Evolutionary conservation across 2,888 invertebrate genomes (phyloP).

Genomic region (Eucera pruinosa): DNA sequence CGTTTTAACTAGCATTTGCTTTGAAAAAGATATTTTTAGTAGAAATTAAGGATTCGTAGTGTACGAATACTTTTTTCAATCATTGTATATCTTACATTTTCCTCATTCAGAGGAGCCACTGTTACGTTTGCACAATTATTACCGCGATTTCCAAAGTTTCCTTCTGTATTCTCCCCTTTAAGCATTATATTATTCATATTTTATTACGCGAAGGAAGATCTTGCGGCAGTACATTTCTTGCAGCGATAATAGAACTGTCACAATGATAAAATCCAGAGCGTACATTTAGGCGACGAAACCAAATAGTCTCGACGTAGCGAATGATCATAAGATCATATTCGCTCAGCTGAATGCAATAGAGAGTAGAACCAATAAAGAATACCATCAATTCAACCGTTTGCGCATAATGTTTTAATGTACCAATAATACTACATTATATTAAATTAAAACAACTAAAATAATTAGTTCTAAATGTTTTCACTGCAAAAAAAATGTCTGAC

Average conservation of each 20-base stretch:
- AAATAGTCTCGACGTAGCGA: not conserved
- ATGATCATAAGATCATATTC: not conserved
- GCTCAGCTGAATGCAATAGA: not conserved
- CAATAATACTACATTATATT: no score
- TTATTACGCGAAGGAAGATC: slow-evolving; percentile 25
- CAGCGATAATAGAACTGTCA: slow-evolving; percentile 44
- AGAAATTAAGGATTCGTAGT: no score
- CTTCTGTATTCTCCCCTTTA: not conserved
- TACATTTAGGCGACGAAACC: slow-evolving; percentile 16
- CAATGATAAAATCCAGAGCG: slow-evolving; percentile 32
- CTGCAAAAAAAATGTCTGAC: no score
- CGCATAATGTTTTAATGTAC: no score
- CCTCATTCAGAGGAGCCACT: not conserved
- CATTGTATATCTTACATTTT: no score
- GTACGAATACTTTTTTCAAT: no score
- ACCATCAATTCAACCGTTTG: no score
- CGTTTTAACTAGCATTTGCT: no score
- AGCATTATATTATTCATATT: slow-evolving; percentile 20
- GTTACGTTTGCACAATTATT: not conserved
- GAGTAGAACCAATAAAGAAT: no score
- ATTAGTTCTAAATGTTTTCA: no score
- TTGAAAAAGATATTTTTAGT: no score
- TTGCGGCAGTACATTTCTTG: slow-evolving; percentile 17
- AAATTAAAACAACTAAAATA: no score
- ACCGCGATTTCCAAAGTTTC: not conserved